Base-by-base conservation (phyloP, 2,797 vertebrate species). In the Borostomias antarcticus region DNA sequence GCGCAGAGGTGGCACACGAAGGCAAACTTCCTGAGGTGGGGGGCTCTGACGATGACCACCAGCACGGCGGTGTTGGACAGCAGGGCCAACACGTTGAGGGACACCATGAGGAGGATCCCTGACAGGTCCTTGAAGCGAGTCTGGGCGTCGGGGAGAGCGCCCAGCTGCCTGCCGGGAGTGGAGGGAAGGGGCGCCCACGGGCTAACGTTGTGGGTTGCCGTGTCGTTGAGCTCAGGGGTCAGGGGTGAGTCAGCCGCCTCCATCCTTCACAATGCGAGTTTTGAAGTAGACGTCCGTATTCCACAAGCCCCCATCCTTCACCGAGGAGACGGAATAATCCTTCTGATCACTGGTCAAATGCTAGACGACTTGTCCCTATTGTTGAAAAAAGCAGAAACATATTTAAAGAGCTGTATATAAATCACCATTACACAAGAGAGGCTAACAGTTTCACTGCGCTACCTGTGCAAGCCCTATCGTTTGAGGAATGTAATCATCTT, bases 1-100 rank as follows among this genome's bases (percentile, higher is more conserved):
- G 91, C 74, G 3, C 96, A 98, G 76, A 98, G 93, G 76, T 98
- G 96, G 83, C 92, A 92, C 73, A 97, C 94, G 0, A 97, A 97
- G 81, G 92, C 88, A 54, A 95, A 95, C 64, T 97, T 96, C 72
- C 92, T 91, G 77, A 97, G 91, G 50, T 95, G 93, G 0, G 95
- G 92, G 0, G 93, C 94, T 82, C 94, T 95, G n/a, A 95, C 78
- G 40, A 98, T 90, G 37, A 94, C 93, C 0, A 93, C 81, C 76
- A 97, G 85, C 57, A 98, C 89, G 4, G 91, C 93, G 0, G 89
- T 86, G 78, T 98, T 98, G 72, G 94, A 94, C 61, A 96, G 79
- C 54, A 98, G 85, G 0, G 95, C 92, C 0, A 93, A 82, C n/a
- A 91, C 77, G 52, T 95, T 96, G 66, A 96, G 84, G 47, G 90